Evolutionary conservation across 2,797 vertebrate species (phyloP), one percentile per base, ranked within the genome.

Genomic region (Numenius phaeopus): DNA sequence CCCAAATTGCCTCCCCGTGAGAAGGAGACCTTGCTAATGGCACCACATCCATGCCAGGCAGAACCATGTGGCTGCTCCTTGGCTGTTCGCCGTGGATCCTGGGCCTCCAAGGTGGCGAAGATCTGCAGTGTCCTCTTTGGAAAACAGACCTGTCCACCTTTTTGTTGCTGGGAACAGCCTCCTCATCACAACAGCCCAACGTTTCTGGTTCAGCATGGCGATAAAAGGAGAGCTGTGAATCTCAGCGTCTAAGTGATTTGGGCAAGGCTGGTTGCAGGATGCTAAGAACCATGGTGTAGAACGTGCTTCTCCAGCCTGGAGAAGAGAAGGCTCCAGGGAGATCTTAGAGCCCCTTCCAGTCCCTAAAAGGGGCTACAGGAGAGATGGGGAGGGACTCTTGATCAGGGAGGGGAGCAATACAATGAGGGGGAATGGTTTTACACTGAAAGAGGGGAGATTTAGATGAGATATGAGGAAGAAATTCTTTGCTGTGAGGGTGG

Each of bases 211-310:
- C 37, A 59, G 46, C 66, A 23, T 4, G 39, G 42, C 47, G 70
- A 62, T 12, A 46, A 47, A 62, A 77, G 30, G 58, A 47, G 27
- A 87, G 55, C 42, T 85, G 58, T n/a, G 42, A 47, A 11, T 40
- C 39, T 87, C 57, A 19, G n/a, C 6, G 30, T 44, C 83, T 29
- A 49, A 77, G 42, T 39, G 30, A 44, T 83, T 70, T 67, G 58
- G 17, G n/a, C 37, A 73, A 83, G 50, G 14, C 27, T 64, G 64
- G 22, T 37, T 10, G 13, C 27, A 34, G 67, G 55, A 24, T 69
- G 52, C 18, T 16, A 23, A 44, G 57, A 49, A 29, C 30, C 2
- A 0, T 1, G 10, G 27, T 29, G 24, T 4, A 6, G 20, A 6
- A 18, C 2, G 8, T 59, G 40, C 24, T 66, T 82, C 80, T 37